Base-by-base conservation (phyloP, 2,113 vertebrate genomes). In the Microcebus ravelobensis region DNA sequence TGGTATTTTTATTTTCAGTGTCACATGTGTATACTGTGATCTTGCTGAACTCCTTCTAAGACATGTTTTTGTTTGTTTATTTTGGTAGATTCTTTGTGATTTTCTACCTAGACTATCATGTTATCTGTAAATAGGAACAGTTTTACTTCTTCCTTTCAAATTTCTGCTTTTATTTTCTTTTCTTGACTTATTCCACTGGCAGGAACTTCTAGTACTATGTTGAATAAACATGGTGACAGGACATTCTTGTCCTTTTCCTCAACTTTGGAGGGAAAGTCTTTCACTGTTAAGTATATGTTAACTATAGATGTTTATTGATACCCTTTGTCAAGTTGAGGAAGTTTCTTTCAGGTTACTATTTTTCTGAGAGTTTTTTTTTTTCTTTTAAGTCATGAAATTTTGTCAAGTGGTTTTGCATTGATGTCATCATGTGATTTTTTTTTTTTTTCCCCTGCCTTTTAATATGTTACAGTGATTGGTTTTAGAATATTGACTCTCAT, bases 141-240 rank as follows among this genome's bases (percentile, higher is more conserved):
- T 70, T 93, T 80, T 79, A 80, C 68, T 93, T 87, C 42, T 45
- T 87, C 83, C 63, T 80, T 80, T 87, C 29, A 79, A 59, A 79
- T 93, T 31, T 61, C 20, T 74, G 34, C 29, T 83, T 81, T 83
- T 61, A 7, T 73, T 36, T 59, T 39, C 42, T 68, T 74, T 92
- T 92, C 67, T 83, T 83, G 42, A 25, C 29, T 76, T 87, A 57
- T 92, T 79, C 8, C 17, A 80, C 23, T 79, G 17, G 50, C 50
- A 87, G 79, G 65, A 70, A 61, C 12, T 87, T 70, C 25, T 3
- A 70, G 36, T 31, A 80, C 8, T 31, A 25, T 77, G 70, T 67
- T 79, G 39, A 79, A 8, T 82, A 55, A 55, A 15, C 52, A 29
- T 91, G 36, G 70, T 77, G 31, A 79, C 3, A 48, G 23, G 17